A percentile compares a stretch with the other conserved stretches of the same genome.
Conservation (phyloP, 92 coral and sea anemone species). For the Umimayanthus chanpuru region DNA sequence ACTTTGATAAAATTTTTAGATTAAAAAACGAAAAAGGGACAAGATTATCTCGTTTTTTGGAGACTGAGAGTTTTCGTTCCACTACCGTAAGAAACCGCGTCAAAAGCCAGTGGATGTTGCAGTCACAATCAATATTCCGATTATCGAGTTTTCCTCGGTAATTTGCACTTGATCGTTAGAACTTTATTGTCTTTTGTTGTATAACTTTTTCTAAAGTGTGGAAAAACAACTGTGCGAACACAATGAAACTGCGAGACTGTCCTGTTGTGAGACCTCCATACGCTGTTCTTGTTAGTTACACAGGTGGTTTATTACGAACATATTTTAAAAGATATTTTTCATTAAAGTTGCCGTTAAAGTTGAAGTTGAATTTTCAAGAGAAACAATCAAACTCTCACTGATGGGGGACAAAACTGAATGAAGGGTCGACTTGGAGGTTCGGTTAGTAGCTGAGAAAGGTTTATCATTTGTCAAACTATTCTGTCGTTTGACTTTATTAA, state of each 20-base stretch:
- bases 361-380: too few species aligned
- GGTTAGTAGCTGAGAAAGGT: too few species aligned
- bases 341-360: too few species aligned
- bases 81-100: not conserved
- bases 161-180: constrained; percentile 5
- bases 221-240: not conserved
- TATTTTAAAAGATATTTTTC: not conserved
- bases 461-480: too few species aligned
- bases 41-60: not conserved
- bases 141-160: not conserved
- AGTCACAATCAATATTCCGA: not conserved
- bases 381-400: too few species aligned
- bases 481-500: too few species aligned
- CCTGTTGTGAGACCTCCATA: not conserved
- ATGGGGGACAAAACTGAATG: too few species aligned
- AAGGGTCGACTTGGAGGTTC: too few species aligned
- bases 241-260: not conserved
- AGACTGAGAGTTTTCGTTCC: not conserved
- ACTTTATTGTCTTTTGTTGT: not conserved
- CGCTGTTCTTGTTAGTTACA: not conserved
- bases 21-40: not conserved
- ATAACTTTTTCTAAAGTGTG: not conserved
- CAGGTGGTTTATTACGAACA: not conserved
- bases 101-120: not conserved
- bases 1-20: not conserved